Base-by-base conservation (phyloP, 2,113 vertebrate genomes). In the Chelonoidis abingdonii region DNA sequence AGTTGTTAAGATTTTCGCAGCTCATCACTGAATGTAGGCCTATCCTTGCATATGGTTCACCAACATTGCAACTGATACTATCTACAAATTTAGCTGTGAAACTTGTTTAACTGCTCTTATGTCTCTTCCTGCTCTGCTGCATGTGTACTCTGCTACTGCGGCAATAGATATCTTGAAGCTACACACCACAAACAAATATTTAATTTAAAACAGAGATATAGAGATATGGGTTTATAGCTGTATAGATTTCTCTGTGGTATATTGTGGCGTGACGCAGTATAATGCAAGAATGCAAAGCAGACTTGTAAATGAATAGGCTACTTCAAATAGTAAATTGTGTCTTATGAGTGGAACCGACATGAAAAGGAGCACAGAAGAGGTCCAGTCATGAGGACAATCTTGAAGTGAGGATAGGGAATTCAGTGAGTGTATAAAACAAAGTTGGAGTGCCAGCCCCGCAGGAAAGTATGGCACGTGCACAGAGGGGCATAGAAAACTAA, bases 391-490 rank as follows among this genome's bases (percentile, higher is more conserved):
- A 75, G 41, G 69, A 41, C n/a, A 22, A 3, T 41, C 35, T 41
- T 41, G 38, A 10, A 75, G 69, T 5, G 38, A 75, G 69, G 69
- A 38, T 24, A 38, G 8, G n/a, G 10, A 75, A 41, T 75, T 75
- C n/a, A 75, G 59, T 65, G 59, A 65, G 59, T 35, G 59, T 16
- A 31, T 35, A 65, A 25, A 9, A 24, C 44, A 65, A 65, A 65
- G 14, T 31, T n/a, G 59, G 59, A 65, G 59, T 65, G 0, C 1
- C 69, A 93, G 88, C 92, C n/a, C n/a, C 89, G 89, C 78, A 53
- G 89, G 54, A 0, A 69, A 35, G 49, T 27, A 84, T 83, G 35
- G 75, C 69, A 0, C n/a, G 0, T 4, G 24, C 47, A n/a, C 57
- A 65, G 59, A 65, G 31, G 14, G 13, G 29, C 35, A 65, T 65